Conservation (phyloP, 1,140 invertebrate genomes). For the Papilio polyxenes region DNA sequence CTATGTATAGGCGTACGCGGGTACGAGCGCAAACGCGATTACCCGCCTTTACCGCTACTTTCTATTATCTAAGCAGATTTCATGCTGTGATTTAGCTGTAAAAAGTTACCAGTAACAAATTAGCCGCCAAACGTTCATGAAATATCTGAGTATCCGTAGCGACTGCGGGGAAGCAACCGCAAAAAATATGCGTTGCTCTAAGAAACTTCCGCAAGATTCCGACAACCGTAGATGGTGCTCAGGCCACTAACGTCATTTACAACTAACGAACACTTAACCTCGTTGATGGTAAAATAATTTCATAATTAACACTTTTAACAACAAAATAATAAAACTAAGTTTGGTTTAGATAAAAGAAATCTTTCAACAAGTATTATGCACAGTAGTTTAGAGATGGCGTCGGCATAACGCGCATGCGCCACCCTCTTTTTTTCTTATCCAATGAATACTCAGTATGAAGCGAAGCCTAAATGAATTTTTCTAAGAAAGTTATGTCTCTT, state of each 20-base stretch:
- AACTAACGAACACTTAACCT: conserved; percentile 54
- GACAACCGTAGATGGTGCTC: conserved; percentile 57
- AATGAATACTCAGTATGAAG: conserved; percentile 65
- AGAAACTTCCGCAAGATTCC: conserved; percentile 76
- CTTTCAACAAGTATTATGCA: conserved; percentile 76
- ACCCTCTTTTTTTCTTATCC: conserved; percentile 69
- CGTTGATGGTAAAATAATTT: conserved; percentile 59
- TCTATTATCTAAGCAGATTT: conserved; percentile 46
- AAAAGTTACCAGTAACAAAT: conserved; percentile 67
- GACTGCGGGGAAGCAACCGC: conserved; percentile 66
- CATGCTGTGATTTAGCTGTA: conserved; percentile 46
- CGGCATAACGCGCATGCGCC: conserved; percentile 80
- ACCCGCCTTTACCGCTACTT: conserved; percentile 60
- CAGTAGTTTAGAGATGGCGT: conserved; percentile 80
- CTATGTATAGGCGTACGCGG: conserved; percentile 70
- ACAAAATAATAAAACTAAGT: conserved; percentile 63
- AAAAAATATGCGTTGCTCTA: conserved; percentile 79
- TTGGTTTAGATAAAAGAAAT: conserved; percentile 58
- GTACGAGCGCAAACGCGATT: conserved; percentile 67
- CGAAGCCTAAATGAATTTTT: conserved; percentile 62
- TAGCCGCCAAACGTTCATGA: conserved; percentile 62
- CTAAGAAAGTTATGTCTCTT: conserved; percentile 52
- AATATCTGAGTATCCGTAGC: conserved; percentile 57
- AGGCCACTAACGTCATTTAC: conserved; percentile 53
- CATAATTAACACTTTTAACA: conserved; percentile 71